These are phyloP conservation scores for Penaeus indicus DNA, from an alignment of 1,140 invertebrate genomes.

Conservation along the genomic window DNA sequence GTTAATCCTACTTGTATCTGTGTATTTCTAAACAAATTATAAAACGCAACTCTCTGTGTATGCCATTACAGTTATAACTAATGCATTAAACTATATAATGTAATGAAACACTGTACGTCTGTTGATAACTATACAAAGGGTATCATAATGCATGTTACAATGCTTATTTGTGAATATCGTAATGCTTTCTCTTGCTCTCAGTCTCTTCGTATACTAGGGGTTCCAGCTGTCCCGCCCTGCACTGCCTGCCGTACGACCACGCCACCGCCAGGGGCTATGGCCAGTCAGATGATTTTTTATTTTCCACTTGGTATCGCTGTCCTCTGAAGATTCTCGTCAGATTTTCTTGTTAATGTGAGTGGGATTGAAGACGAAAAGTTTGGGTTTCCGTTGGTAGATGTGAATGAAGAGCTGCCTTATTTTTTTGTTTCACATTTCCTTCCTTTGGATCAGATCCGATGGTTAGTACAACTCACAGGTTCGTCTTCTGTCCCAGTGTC, in stretches of 20 bases:
- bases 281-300: slow-evolving; percentile 43
- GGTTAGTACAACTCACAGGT: slow-evolving; percentile 30
- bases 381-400: slow-evolving; percentile 39
- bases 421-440: not conserved
- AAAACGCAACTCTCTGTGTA: slow-evolving; percentile 4
- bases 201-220: slow-evolving; percentile 4
- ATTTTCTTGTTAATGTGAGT: slow-evolving; percentile 63
- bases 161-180: slow-evolving; percentile 53
- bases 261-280: slow-evolving; percentile 24
- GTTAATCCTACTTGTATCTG: slow-evolving; percentile 24
- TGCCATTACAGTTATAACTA: slow-evolving; percentile 19
- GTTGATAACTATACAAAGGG: slow-evolving; percentile 44
- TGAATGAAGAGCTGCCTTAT: slow-evolving; percentile 12
- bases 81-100: slow-evolving; percentile 39
- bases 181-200: slow-evolving; percentile 51
- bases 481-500: slow-evolving; percentile 52
- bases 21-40: slow-evolving; percentile 22
- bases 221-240: slow-evolving; percentile 2
- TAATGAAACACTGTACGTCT: slow-evolving; percentile 8
- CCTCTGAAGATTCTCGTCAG: slow-evolving; percentile 64
- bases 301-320: slow-evolving; percentile 58
- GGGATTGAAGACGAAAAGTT: slow-evolving; percentile 57
- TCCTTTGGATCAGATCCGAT: no score
- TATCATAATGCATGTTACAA: slow-evolving; percentile 34
- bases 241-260: slow-evolving; percentile 26